A percentile compares a stretch with the other conserved stretches of the same genome.
phyloP scores from a whole-genome alignment of 2,888 invertebrate species.

The Ellobium chinense region DNA sequence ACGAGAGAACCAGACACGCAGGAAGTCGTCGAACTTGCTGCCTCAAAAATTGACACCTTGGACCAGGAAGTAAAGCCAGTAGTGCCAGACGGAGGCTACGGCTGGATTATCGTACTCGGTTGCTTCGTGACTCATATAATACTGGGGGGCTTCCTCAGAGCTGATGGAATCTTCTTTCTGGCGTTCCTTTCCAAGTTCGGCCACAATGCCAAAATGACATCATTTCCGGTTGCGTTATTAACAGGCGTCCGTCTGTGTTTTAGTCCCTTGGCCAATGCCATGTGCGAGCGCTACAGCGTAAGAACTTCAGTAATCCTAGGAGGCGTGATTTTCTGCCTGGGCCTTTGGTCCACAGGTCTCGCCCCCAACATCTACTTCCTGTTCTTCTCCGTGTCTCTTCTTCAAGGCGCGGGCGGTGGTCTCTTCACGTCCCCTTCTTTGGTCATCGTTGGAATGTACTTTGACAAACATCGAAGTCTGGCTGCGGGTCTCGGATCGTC shows the following conservation, averaged over 20 bases:
- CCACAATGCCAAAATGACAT: constrained; percentile 60
- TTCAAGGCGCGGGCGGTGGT: constrained; percentile 63
- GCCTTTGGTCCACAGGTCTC: constrained; percentile 55
- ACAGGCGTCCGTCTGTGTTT: constrained; percentile 48
- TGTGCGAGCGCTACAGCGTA: constrained; percentile 60
- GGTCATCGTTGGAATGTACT: constrained; percentile 63
- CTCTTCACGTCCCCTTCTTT: constrained; percentile 62
- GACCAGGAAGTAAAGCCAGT: neutral
- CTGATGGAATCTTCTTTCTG: constrained; percentile 66
- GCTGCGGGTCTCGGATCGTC: constrained; percentile 64
- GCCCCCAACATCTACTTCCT: constrained; percentile 55
- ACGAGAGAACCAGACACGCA: too few relatives aligned
- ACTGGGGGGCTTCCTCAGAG: constrained; percentile 64
- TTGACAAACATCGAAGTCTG: constrained; percentile 63
- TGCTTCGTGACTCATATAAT: constrained; percentile 60
- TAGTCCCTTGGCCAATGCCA: constrained; percentile 61
- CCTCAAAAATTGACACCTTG: too few relatives aligned
- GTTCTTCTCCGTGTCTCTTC: constrained; percentile 60
- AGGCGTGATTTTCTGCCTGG: constrained; percentile 51
- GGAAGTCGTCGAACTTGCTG: too few relatives aligned
- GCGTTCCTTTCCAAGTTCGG: constrained; percentile 59
- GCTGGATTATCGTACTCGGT: constrained; percentile 67
- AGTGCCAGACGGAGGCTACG: constrained; percentile 58
- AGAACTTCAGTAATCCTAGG: constrained; percentile 58
- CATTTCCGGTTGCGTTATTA: constrained; percentile 65